A percentile compares a stretch with the other conserved stretches of the same genome.
Conservation (phyloP, 2,888 invertebrate species). For the Ceraclea dissimilis region DNA sequence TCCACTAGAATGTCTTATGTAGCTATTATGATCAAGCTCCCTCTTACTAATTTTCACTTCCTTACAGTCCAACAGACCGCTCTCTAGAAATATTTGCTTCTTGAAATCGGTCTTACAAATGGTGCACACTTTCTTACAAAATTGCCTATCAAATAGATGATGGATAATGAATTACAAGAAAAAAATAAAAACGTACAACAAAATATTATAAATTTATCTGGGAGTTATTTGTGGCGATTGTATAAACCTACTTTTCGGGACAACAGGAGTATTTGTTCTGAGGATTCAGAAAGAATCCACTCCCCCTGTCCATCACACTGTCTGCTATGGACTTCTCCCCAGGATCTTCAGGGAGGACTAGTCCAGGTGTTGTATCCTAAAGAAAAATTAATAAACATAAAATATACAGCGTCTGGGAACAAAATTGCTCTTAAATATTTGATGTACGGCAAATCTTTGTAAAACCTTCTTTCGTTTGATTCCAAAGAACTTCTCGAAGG, state of each 20-base stretch:
- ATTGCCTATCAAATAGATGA: not conserved
- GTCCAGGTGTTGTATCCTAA: not conserved
- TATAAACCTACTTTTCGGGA: not conserved
- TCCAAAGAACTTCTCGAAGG: not conserved
- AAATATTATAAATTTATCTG: too few relatives aligned
- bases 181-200: too few relatives aligned
- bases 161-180: not conserved
- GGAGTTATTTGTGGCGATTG: too few relatives aligned
- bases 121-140: not conserved
- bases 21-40: not conserved
- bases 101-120: not conserved
- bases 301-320: constrained; percentile 1
- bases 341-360: not conserved
- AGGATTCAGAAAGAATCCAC: constrained; percentile 14
- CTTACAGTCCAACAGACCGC: not conserved
- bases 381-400: not conserved
- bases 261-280: not conserved
- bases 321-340: not conserved
- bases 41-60: not conserved
- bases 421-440: too few relatives aligned
- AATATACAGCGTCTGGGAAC: too few relatives aligned
- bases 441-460: too few relatives aligned
- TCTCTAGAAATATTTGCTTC: not conserved
- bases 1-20: not conserved
- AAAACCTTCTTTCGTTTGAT: not conserved